Conservation (phyloP, 1,140 invertebrate genomes). For the Laupala kohalensis region DNA sequence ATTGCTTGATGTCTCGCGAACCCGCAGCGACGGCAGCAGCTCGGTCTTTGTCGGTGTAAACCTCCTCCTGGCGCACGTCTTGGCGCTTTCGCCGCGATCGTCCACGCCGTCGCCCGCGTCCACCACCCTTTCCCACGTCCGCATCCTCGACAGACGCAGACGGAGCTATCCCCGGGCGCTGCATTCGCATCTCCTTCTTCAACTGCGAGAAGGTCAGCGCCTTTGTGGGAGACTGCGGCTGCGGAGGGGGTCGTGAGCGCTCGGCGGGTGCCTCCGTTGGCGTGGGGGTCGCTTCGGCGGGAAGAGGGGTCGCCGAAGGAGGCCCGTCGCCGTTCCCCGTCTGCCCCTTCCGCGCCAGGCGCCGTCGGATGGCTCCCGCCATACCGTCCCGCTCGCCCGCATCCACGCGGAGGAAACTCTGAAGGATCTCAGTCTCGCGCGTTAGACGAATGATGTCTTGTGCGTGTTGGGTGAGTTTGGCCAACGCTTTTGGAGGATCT, state of each 20-base stretch:
- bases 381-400: too few species aligned
- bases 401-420: too few species aligned
- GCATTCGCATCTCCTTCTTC: too few species aligned
- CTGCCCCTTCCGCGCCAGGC: background rate
- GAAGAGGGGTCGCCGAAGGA: background rate
- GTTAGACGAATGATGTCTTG: too few species aligned
- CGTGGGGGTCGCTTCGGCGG: background rate
- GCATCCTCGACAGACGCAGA: background rate
- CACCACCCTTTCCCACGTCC: background rate
- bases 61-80: conserved; percentile 43
- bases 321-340: conserved; percentile 1
- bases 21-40: conserved; percentile 79
- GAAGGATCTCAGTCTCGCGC: too few species aligned
- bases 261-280: conserved; percentile 1
- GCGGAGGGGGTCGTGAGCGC: conserved; percentile 12
- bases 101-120: conserved; percentile 8
- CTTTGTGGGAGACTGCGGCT: background rate
- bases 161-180: background rate
- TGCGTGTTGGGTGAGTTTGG: too few species aligned
- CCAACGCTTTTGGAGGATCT: too few species aligned
- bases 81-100: conserved; percentile 25
- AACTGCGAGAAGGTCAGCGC: conserved; percentile 13
- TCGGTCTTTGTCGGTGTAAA: conserved; percentile 80
- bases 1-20: conserved; percentile 68
- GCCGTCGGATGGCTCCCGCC: conserved; percentile 9